These are phyloP conservation scores for Pyralis farinalis DNA, from an alignment of 2,888 invertebrate species.

Conservation along the genomic window DNA sequence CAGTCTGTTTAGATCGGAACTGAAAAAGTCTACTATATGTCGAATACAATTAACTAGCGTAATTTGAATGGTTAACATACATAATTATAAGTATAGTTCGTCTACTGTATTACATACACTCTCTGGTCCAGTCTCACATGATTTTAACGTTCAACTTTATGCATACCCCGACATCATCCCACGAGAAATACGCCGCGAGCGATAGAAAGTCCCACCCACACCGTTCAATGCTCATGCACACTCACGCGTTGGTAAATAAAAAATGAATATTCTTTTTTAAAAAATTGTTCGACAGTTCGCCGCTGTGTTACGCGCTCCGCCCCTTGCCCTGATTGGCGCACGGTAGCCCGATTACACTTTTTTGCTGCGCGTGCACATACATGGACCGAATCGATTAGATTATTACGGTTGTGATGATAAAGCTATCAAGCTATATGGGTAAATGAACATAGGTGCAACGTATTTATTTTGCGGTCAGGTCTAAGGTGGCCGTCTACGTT, in stretches of 20 bases:
- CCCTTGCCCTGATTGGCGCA: constrained; percentile 63
- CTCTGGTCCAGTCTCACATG: constrained; percentile 15
- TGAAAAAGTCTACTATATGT: no score
- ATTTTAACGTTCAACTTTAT: constrained; percentile 15
- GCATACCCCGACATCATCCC: constrained; percentile 33
- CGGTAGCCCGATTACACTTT: constrained; percentile 55
- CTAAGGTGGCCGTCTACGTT: no score
- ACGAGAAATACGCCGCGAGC: constrained; percentile 64
- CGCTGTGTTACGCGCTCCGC: constrained; percentile 72
- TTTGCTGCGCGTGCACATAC: background rate
- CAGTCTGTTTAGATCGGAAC: no score
- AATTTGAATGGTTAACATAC: no score
- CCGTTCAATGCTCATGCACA: constrained; percentile 33
- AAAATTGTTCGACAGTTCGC: constrained; percentile 44
- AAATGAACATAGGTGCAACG: no score
- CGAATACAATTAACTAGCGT: no score
- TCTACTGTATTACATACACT: background rate
- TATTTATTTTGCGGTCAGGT: no score
- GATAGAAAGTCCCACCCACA: constrained; percentile 78
- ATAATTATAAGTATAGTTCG: background rate
- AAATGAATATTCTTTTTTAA: constrained; percentile 52
- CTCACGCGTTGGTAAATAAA: constrained; percentile 35
- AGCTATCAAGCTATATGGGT: no score
- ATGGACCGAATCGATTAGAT: background rate
- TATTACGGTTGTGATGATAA: background rate